Base-by-base conservation (phyloP, 1,140 invertebrate genomes). In the Brachionus calyciflorus region DNA sequence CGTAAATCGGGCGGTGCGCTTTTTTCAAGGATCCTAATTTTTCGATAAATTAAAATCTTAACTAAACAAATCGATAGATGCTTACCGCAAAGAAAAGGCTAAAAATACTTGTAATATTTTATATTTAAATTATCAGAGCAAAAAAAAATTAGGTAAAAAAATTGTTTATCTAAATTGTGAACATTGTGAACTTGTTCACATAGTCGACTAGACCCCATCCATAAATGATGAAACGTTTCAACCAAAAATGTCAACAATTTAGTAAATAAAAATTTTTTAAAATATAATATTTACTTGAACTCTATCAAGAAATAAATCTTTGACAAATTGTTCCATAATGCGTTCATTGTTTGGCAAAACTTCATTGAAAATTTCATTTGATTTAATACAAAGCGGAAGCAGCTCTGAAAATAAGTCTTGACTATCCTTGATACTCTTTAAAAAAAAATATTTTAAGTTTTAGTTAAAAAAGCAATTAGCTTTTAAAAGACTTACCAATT, bases 251-350 rank as follows among this genome's bases (percentile, higher is more conserved):
- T 21, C 7, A 51, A 51, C 5, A 44, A 1, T 44, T 44, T 44
- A 2, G 41, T 5, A 41, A 79, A 46, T 28, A 1, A 48, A 37
- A 77, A 12, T 28, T 46, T 77, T 30, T 28, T 30, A 77, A 51
- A 21, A 6, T 41, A 69, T 46, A 19, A 78, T 63, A 53, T 78
- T 80, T 81, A 88, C 89, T 84, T 90, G 91, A 41, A 98, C 86
- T 84, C 94, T 93, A 4, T 93, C 86, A 80, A 96, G 92, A 84
- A 95, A 99, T 77, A 99, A 93, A 81, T 96, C 96, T 1, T 98
- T 86, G 33, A 98, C 91, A 87, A 98, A 96, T 86, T 98, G 98
- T 41, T 91, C 91, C 93, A 98, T 98, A 0, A 99, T 94, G 88
- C 94, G 92, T 79, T 96, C 92, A 0, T 94, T 93, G 86, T 94